These are phyloP conservation scores for Cerastis rubricosa DNA, from an alignment of 2,888 invertebrate species.

Conservation along the genomic window DNA sequence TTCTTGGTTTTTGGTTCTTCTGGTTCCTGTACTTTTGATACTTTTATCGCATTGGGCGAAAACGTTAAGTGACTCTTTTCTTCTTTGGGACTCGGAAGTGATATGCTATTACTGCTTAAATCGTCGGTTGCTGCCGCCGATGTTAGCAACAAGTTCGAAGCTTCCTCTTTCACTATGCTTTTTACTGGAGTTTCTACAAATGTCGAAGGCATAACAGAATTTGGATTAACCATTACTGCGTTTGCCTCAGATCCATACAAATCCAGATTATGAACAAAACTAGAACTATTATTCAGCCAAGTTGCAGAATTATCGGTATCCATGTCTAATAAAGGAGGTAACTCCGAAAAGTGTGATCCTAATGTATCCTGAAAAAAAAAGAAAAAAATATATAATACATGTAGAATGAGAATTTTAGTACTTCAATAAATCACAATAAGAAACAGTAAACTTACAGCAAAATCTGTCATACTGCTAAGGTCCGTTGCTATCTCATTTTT, in stretches of 20 bases:
- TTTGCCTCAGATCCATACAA: constrained; percentile 93
- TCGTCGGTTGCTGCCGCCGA: constrained; percentile 82
- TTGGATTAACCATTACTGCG: constrained; percentile 97
- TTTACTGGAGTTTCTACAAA: constrained; percentile 90
- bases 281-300: constrained; percentile 91
- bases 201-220: constrained; percentile 96
- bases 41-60: constrained; percentile 93
- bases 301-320: constrained; percentile 92
- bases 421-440: not conserved
- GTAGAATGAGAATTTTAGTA: not conserved
- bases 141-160: constrained; percentile 87
- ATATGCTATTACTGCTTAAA: constrained; percentile 80
- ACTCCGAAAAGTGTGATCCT: constrained; percentile 91
- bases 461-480: constrained; percentile 93
- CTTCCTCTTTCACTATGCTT: constrained; percentile 87
- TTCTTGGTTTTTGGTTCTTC: constrained; percentile 79
- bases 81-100: constrained; percentile 92
- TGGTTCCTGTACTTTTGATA: constrained; percentile 88
- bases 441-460: constrained; percentile 84
- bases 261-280: constrained; percentile 93
- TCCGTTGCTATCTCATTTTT: constrained; percentile 96
- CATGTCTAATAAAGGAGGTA: constrained; percentile 92
- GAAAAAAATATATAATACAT: not conserved
- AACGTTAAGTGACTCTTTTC: constrained; percentile 94
- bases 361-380: constrained; percentile 88